Evolutionary conservation across 1,140 invertebrate species (phyloP), one percentile per base, ranked within the genome.

Genomic region (Cotesia typhae): DNA sequence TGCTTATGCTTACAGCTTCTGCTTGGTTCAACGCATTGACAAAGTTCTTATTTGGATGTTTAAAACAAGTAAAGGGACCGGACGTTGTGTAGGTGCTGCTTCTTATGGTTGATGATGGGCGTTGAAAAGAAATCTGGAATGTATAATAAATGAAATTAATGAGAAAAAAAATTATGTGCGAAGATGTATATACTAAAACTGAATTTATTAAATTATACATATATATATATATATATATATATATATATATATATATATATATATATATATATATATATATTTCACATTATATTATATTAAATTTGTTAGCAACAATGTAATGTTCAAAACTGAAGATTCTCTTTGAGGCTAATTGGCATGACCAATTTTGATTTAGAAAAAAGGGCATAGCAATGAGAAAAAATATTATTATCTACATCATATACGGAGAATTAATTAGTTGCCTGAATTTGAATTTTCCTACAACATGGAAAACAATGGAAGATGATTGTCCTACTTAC

Each of bases 401-500:
- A 51, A 55, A 9, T 70, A 65, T 72, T 36, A 70, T 47, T 47
- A 28, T 52, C 4, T 53, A 17, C 37, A 36, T 0, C 4, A 60
- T 36, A 20, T 6, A 66, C 10, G 47, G 6, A 6, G 64, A 35
- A n/a, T 66, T 78, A 78, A 78, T 78, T 78, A 77, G 71, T 59
- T 52, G 38, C 20, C n/a, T 5, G 41, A 69, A 69, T 70, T 64
- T 36, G 64, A 72, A 59, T 74, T 77, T 78, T 77, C 71, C 69
- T 71, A 57, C 59, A 61, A 10, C 17, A 47, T 67, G 64, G 71
- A 78, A 74, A 77, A 78, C 75, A 78, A 78, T 76, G 71, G 75
- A 67, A 66, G 75, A 75, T 75, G 67, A 77, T 77, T 74, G 77
- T 73, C 74, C 77, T 75, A 79, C 74, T 79, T 79, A 77, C 76